Evolutionary conservation across 2,797 vertebrate species (phyloP).

Genomic region (Mus caroli): DNA sequence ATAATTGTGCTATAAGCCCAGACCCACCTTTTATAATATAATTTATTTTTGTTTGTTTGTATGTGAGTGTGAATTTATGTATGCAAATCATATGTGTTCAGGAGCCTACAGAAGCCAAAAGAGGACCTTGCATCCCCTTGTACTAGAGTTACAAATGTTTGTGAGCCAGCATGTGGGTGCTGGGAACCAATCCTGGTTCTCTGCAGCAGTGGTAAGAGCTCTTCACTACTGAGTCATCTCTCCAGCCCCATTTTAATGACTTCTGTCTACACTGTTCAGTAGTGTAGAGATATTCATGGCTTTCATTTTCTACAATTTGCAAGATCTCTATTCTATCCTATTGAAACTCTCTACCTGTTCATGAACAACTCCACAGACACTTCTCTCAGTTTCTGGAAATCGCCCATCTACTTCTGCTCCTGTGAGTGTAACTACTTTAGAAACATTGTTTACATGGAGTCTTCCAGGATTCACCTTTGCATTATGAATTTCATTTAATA

Average conservation of each 20-base stretch:
- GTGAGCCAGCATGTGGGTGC: neutral
- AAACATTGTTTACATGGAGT: neutral
- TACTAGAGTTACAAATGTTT: neutral
- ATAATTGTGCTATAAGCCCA: neutral
- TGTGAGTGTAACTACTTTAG: slow-evolving; percentile 14
- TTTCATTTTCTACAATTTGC: neutral
- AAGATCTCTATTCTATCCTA: neutral
- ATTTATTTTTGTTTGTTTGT: neutral
- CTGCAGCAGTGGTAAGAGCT: neutral
- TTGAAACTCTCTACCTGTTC: neutral
- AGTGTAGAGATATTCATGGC: neutral
- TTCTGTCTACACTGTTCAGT: neutral
- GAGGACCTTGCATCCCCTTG: neutral
- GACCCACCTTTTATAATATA: neutral
- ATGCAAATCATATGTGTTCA: neutral
- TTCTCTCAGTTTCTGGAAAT: neutral
- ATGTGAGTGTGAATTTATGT: neutral
- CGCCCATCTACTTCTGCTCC: neutral
- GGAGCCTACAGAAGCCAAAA: neutral
- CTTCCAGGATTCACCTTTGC: neutral
- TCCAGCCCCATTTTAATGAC: neutral
- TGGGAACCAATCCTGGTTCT: neutral
- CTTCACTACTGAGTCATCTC: neutral
- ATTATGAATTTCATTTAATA: neutral
- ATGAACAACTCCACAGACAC: neutral